These are phyloP conservation scores for Rhagonycha fulva DNA, from an alignment of 2,888 invertebrate species.

Conservation along the genomic window DNA sequence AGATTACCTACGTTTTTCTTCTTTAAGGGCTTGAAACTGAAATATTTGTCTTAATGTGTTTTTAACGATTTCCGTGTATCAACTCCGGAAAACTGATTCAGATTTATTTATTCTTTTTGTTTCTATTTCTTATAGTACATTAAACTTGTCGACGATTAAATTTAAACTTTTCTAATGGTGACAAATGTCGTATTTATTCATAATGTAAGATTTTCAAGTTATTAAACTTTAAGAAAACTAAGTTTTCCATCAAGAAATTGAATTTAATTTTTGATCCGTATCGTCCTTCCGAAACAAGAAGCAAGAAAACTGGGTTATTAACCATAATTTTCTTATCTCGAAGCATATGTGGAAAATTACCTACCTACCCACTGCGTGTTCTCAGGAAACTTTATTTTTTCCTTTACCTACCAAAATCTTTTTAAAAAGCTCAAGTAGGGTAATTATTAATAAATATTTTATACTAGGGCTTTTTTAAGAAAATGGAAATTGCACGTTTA, in stretches of 20 bases:
- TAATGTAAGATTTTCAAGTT: neutral
- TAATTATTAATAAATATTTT: neutral
- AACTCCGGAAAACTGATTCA: neutral
- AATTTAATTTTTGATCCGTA: neutral
- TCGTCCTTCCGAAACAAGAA: neutral
- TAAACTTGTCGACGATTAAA: neutral
- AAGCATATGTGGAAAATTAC: neutral
- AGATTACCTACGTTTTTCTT: neutral
- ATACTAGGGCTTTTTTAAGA: neutral
- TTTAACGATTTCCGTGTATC: constrained; percentile 8
- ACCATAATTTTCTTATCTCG: neutral
- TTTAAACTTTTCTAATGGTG: neutral
- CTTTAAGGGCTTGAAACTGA: neutral
- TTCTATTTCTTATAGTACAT: neutral
- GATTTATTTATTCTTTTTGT: neutral
- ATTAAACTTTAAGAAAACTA: neutral
- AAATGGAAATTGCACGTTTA: neutral
- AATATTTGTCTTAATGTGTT: constrained; percentile 8
- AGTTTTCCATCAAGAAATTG: neutral
- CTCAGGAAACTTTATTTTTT: neutral
- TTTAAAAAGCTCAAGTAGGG: neutral
- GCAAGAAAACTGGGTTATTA: neutral
- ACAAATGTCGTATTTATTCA: neutral
- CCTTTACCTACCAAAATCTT: neutral
- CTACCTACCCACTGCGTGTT: neutral